Evolutionary conservation across 2,888 invertebrate species (phyloP).

Genomic region (Drosophila rubida): DNA sequence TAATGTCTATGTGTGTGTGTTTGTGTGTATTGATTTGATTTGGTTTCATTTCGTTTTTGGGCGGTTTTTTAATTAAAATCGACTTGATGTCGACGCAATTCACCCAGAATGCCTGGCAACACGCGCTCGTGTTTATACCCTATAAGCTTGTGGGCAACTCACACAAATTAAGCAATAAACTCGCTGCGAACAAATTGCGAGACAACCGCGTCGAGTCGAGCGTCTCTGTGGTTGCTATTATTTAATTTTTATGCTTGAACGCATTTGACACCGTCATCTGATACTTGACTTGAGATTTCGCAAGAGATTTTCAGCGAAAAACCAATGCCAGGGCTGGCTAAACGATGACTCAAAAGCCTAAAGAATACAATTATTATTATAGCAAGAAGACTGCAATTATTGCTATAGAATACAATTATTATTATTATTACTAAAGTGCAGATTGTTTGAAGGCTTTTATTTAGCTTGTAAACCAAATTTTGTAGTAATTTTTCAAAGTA

Average conservation of each 20-base stretch:
- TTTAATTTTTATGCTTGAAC: conserved; percentile 65
- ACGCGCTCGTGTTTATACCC: conserved; percentile 14
- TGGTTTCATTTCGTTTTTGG: conserved; percentile 20
- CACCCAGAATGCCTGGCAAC: conserved; percentile 44
- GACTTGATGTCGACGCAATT: conserved; percentile 55
- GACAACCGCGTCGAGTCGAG: conserved; percentile 2
- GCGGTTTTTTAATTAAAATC: conserved; percentile 68
- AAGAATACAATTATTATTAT: no score
- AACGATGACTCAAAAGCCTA: no score
- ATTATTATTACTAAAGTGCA: no score
- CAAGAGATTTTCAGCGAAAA: conserved; percentile 26
- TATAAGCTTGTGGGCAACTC: conserved; percentile 14
- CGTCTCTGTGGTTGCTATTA: conserved; percentile 55
- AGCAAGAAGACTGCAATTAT: no score
- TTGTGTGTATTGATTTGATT: conserved; percentile 52
- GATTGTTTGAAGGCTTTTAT: no score
- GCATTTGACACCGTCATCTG: conserved; percentile 61
- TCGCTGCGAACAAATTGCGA: conserved; percentile 1
- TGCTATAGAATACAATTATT: no score
- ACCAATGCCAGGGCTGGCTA: conserved; percentile 35
- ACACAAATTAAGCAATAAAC: conserved; percentile 27
- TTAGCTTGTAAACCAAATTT: no score
- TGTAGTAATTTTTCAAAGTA: no score
- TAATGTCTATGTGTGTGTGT: neutral
- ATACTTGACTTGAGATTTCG: conserved; percentile 48